Conservation (phyloP, 2,797 vertebrate genomes). For the Prunella strophiata region DNA sequence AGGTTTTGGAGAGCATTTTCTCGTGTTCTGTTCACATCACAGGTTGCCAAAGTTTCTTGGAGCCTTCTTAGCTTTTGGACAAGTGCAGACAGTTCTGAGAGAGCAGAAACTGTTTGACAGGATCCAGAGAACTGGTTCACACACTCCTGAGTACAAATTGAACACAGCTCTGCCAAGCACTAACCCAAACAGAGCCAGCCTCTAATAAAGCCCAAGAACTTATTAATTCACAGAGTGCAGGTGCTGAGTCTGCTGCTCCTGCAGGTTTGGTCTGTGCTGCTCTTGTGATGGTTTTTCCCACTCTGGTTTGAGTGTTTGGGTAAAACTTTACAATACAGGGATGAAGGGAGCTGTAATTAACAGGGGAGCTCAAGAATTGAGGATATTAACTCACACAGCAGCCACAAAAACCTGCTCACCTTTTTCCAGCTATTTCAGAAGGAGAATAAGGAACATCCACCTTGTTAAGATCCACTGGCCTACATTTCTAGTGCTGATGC, state of each 20-base stretch:
- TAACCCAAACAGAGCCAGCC: conserved; percentile 3
- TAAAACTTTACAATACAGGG: neutral
- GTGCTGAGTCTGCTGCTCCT: conserved; percentile 1
- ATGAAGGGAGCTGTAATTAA: conserved; percentile 26
- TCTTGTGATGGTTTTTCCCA: neutral
- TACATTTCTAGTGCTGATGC: neutral
- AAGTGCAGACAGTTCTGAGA: neutral
- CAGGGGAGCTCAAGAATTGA: neutral
- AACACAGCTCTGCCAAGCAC: conserved; percentile 1
- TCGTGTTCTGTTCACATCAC: neutral
- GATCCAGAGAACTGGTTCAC: neutral
- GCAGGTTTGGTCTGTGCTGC: neutral
- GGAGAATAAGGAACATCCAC: neutral
- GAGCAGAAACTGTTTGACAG: conserved; percentile 13
- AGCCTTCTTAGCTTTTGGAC: neutral
- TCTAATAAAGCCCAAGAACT: conserved; percentile 13
- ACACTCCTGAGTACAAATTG: neutral
- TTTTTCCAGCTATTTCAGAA: neutral
- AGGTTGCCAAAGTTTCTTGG: neutral
- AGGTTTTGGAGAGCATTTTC: neutral
- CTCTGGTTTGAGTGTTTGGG: neutral
- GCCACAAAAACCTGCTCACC: neutral
- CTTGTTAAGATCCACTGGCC: neutral
- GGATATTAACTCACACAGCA: neutral
- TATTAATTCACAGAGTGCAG: conserved; percentile 18